Evolutionary conservation across 2,888 invertebrate species (phyloP).

Genomic region (Catocala fraxini): DNA sequence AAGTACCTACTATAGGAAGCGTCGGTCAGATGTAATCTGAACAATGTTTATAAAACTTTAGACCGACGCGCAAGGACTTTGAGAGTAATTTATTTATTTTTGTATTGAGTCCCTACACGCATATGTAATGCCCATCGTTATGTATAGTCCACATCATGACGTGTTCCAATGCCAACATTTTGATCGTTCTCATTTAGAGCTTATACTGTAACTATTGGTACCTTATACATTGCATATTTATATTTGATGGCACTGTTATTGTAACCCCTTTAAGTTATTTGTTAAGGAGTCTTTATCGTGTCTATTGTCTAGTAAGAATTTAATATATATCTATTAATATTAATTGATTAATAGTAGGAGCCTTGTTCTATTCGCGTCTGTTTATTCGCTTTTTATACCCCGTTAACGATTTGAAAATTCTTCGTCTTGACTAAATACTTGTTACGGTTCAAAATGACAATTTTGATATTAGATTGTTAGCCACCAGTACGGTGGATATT

Average conservation of each 20-base stretch:
- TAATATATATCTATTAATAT: constrained; percentile 81
- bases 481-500: constrained; percentile 62
- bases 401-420: constrained; percentile 68
- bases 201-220: constrained; percentile 78
- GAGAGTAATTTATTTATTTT: constrained; percentile 45
- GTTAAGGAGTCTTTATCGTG: constrained; percentile 86
- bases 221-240: constrained; percentile 81
- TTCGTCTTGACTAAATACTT: constrained; percentile 63
- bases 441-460: constrained; percentile 68
- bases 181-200: constrained; percentile 77
- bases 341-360: constrained; percentile 77
- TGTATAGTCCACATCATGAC: constrained; percentile 41
- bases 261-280: constrained; percentile 84
- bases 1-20: constrained; percentile 39
- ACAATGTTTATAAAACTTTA: constrained; percentile 72
- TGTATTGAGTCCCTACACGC: constrained; percentile 25
- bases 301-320: constrained; percentile 86
- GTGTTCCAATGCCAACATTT: constrained; percentile 56
- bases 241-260: constrained; percentile 84
- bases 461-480: constrained; percentile 67
- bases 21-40: constrained; percentile 81
- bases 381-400: constrained; percentile 78
- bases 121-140: constrained; percentile 39
- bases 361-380: constrained; percentile 81
- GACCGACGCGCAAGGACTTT: constrained; percentile 58